Conservation (phyloP, 2,888 invertebrate genomes). For the Gastrophysa polygoni region DNA sequence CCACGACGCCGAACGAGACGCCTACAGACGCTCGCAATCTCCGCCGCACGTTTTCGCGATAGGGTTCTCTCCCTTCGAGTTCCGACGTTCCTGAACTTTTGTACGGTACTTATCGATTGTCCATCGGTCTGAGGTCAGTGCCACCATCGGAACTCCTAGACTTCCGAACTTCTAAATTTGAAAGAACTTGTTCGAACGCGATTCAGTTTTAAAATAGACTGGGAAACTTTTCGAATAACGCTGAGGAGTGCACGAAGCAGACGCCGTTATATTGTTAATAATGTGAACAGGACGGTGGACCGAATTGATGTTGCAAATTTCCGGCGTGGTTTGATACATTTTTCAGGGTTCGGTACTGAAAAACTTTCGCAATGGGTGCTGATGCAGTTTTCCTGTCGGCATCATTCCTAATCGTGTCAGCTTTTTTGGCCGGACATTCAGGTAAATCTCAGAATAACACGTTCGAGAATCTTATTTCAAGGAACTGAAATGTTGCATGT, state of each 20-base stretch:
- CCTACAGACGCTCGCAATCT: slow-evolving; percentile 9
- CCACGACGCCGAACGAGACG: slow-evolving; percentile 16
- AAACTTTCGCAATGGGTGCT: slow-evolving; percentile 12
- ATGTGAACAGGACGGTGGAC: slow-evolving; percentile 33
- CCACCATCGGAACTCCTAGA: slow-evolving; percentile 29
- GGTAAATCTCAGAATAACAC: slow-evolving; percentile 16
- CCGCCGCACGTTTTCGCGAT: slow-evolving; percentile 8
- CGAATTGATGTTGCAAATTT: slow-evolving; percentile 26
- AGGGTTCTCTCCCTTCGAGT: neutral
- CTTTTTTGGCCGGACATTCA: slow-evolving; percentile 26
- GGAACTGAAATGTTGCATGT: no score
- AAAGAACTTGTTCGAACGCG: slow-evolving; percentile 30
- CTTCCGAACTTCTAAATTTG: slow-evolving; percentile 35
- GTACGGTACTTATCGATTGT: neutral
- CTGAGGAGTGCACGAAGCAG: slow-evolving; percentile 24
- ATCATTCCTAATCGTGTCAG: slow-evolving; percentile 25
- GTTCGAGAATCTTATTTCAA: no score
- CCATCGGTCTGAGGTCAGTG: slow-evolving; percentile 17
- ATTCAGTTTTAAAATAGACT: slow-evolving; percentile 41
- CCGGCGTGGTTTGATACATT: slow-evolving; percentile 14
- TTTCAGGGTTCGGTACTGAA: slow-evolving; percentile 11
- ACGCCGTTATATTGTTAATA: slow-evolving; percentile 22
- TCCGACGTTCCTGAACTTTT: neutral
- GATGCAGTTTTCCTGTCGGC: neutral
- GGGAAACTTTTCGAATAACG: slow-evolving; percentile 37